Conservation (phyloP, 2,797 vertebrate genomes). For the Spea hammondii region DNA sequence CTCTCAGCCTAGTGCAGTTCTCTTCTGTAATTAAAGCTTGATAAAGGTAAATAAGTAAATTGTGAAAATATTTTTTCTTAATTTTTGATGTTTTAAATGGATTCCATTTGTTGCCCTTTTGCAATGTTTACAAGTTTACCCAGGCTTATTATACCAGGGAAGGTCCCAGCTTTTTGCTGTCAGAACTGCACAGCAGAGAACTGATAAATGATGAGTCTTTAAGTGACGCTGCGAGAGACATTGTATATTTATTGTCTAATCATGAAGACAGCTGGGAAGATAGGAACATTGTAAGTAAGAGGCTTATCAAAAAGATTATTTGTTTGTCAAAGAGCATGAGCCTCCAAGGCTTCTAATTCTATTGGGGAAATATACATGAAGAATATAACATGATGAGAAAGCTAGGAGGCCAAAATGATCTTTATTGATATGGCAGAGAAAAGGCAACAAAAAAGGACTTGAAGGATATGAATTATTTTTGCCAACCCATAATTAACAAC, state of each 20-base stretch:
- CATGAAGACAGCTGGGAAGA: conserved; percentile 55
- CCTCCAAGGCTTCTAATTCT: conserved; percentile 58
- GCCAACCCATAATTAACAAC: too few relatives aligned
- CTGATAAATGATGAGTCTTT: conserved; percentile 53
- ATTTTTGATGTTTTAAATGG: conserved; percentile 26
- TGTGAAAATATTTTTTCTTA: neutral
- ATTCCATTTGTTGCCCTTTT: conserved; percentile 29
- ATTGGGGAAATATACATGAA: conserved; percentile 54
- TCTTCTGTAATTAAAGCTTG: conserved; percentile 4
- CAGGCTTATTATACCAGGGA: conserved; percentile 40
- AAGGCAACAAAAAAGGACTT: too few relatives aligned
- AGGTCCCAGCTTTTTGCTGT: conserved; percentile 44
- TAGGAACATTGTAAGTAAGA: conserved; percentile 58
- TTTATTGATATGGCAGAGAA: neutral
- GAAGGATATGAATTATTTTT: too few relatives aligned
- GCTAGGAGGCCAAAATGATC: conserved; percentile 33
- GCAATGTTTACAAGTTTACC: conserved; percentile 46
- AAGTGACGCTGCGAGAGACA: conserved; percentile 56
- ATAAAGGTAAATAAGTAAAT: conserved; percentile 8
- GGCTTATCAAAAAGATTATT: conserved; percentile 57
- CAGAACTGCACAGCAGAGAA: conserved; percentile 52
- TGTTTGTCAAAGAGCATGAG: conserved; percentile 52
- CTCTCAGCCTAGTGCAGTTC: conserved; percentile 2
- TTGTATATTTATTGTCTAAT: conserved; percentile 64
- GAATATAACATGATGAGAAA: conserved; percentile 58